Evolutionary conservation across 2,888 invertebrate species (phyloP).

Genomic region (Drosophila sordidula): DNA sequence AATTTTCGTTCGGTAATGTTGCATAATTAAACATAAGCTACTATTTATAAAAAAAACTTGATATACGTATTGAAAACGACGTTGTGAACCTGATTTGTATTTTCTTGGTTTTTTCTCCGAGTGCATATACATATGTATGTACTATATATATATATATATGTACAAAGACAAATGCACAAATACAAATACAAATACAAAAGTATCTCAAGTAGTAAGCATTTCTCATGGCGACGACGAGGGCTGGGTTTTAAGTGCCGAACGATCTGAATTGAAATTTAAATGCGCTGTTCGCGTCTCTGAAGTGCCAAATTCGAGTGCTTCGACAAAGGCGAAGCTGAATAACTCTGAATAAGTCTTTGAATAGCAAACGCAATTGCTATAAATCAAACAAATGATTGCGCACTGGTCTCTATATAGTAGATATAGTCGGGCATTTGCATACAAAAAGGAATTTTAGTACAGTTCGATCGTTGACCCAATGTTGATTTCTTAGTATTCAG

Average conservation of each 20-base stretch:
- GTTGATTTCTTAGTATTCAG: slow-evolving; percentile 1
- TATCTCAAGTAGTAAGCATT: slow-evolving; percentile 75
- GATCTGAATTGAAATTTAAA: slow-evolving; percentile 68
- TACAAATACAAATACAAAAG: slow-evolving; percentile 61
- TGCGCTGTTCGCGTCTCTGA: slow-evolving; percentile 66
- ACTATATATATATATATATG: neutral
- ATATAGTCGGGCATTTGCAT: slow-evolving; percentile 25
- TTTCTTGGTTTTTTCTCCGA: neutral
- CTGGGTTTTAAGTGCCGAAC: slow-evolving; percentile 60
- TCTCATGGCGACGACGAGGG: slow-evolving; percentile 61
- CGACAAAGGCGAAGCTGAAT: slow-evolving; percentile 35
- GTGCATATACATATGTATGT: neutral
- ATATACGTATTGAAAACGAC: no score
- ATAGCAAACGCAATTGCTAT: slow-evolving; percentile 65
- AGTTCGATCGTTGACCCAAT: slow-evolving; percentile 35
- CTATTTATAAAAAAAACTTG: no score
- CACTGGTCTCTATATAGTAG: neutral
- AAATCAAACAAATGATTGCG: slow-evolving; percentile 62
- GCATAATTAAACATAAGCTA: no score
- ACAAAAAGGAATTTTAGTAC: slow-evolving; percentile 12
- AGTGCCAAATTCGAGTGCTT: slow-evolving; percentile 69
- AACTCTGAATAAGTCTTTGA: slow-evolving; percentile 28
- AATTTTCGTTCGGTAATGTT: no score
- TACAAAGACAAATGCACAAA: slow-evolving; percentile 18
- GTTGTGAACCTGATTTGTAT: no score